These are phyloP conservation scores for Eupelmus urozonus DNA, from an alignment of 2,888 invertebrate genomes.

Conservation along the genomic window DNA sequence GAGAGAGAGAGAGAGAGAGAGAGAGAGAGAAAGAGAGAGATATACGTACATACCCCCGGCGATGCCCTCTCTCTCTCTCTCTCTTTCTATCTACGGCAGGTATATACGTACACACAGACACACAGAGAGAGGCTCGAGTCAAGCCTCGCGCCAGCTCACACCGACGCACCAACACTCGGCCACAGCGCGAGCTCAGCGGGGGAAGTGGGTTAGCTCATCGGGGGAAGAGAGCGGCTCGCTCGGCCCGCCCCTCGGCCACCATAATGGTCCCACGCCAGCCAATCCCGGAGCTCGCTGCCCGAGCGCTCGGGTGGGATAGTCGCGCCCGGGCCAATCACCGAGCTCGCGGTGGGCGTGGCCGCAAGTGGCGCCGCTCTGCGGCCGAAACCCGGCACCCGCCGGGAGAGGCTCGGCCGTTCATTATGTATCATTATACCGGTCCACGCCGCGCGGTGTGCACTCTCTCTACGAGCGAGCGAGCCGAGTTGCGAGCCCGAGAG, in stretches of 20 bases:
- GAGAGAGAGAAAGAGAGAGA: constrained; percentile 25
- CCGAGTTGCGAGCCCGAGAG: background rate
- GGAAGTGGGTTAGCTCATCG: constrained; percentile 54
- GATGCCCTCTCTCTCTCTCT: constrained; percentile 38
- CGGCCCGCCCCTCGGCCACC: constrained; percentile 69
- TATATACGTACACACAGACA: background rate
- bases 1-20: constrained; percentile 12
- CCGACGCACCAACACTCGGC: background rate
- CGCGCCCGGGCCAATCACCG: constrained; percentile 66
- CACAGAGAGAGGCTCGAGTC: background rate
- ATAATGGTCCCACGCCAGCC: constrained; percentile 72
- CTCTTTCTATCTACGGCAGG: constrained; percentile 8
- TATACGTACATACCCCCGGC: constrained; percentile 1
- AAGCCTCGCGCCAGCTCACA: background rate
- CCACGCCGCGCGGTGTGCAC: constrained; percentile 77
- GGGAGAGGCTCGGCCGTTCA: constrained; percentile 76
- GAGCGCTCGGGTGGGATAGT: constrained; percentile 62
- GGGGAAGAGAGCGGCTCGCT: background rate
- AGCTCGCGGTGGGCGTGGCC: constrained; percentile 66
- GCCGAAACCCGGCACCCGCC: constrained; percentile 60
- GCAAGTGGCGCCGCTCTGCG: constrained; percentile 64
- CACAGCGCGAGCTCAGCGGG: constrained; percentile 14
- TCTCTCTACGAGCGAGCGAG: constrained; percentile 57
- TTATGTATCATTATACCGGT: constrained; percentile 78
- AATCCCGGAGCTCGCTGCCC: constrained; percentile 64